Percentiles rank a stretch among this genome's conserved stretches.
phyloP scores from a whole-genome alignment of 2,797 vertebrate genomes.

The Erethizon dorsatum region DNA sequence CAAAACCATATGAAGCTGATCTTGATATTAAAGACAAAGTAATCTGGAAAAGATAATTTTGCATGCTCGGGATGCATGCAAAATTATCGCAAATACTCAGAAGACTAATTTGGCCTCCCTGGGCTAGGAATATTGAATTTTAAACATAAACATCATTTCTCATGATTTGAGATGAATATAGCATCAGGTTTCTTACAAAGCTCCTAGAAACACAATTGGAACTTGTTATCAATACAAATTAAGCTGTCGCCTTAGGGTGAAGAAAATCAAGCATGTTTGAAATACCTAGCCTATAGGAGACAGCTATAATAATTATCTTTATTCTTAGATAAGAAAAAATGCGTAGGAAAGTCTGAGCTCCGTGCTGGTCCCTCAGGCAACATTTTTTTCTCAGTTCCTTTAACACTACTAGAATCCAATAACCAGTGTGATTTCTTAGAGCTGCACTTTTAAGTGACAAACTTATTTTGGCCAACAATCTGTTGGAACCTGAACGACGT shows the following conservation, averaged over 20 bases:
- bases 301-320: slow-evolving; percentile 71
- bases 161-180: slow-evolving; percentile 62
- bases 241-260: slow-evolving; percentile 63
- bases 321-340: slow-evolving; percentile 69
- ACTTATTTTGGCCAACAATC: slow-evolving; percentile 56
- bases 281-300: slow-evolving; percentile 58
- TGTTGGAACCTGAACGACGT: neutral
- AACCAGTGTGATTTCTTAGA: slow-evolving; percentile 53
- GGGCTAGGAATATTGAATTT: slow-evolving; percentile 73
- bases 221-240: slow-evolving; percentile 78
- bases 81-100: slow-evolving; percentile 67
- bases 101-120: slow-evolving; percentile 58
- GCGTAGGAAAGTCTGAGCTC: slow-evolving; percentile 27
- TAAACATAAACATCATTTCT: slow-evolving; percentile 71
- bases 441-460: slow-evolving; percentile 52
- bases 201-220: slow-evolving; percentile 67
- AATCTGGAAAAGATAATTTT: slow-evolving; percentile 74
- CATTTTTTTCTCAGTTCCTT: slow-evolving; percentile 58
- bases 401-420: slow-evolving; percentile 49
- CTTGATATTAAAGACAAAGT: slow-evolving; percentile 82
- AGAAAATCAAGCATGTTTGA: slow-evolving; percentile 71
- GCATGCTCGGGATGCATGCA: slow-evolving; percentile 62
- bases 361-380: neutral
- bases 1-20: slow-evolving; percentile 72
- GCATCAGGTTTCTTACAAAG: slow-evolving; percentile 66